Conservation (phyloP, 1,140 invertebrate genomes). For the Oedothorax gibbosus region DNA sequence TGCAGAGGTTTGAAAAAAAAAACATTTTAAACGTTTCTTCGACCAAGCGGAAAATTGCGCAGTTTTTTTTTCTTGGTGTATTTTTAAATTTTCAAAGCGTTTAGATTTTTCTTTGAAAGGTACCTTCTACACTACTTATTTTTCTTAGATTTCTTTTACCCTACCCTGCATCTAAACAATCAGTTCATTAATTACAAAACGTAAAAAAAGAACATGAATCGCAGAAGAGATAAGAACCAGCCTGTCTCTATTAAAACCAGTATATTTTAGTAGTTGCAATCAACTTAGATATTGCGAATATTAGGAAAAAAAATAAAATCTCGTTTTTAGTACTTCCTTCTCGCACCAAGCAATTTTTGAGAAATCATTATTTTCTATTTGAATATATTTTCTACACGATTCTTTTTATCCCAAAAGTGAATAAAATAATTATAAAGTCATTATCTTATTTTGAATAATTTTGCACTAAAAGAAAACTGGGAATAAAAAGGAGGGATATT, state of each 20-base stretch:
- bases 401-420: background rate
- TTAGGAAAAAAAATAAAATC: conserved; percentile 25
- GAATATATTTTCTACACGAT: conserved; percentile 28
- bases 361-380: conserved; percentile 25
- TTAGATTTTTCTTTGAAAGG: conserved; percentile 16
- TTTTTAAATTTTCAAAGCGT: conserved; percentile 36
- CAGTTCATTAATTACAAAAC: conserved; percentile 51
- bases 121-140: background rate
- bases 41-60: conserved; percentile 45
- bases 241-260: conserved; percentile 13
- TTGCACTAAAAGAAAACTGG: background rate
- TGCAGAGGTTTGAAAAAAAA: background rate
- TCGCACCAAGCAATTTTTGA: background rate
- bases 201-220: background rate
- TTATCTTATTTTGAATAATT: conserved; percentile 35
- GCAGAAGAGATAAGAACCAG: conserved; percentile 15
- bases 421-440: conserved; percentile 48
- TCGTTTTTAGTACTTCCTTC: conserved; percentile 9
- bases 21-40: conserved; percentile 29
- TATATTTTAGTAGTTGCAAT: conserved; percentile 36
- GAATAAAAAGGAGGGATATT: background rate
- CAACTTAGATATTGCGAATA: conserved; percentile 26
- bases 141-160: conserved; percentile 6
- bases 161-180: conserved; percentile 9
- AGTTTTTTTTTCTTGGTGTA: conserved; percentile 5